These are phyloP conservation scores for Lophotis ruficrista DNA, from an alignment of 2,113 vertebrate species.

Conservation along the genomic window DNA sequence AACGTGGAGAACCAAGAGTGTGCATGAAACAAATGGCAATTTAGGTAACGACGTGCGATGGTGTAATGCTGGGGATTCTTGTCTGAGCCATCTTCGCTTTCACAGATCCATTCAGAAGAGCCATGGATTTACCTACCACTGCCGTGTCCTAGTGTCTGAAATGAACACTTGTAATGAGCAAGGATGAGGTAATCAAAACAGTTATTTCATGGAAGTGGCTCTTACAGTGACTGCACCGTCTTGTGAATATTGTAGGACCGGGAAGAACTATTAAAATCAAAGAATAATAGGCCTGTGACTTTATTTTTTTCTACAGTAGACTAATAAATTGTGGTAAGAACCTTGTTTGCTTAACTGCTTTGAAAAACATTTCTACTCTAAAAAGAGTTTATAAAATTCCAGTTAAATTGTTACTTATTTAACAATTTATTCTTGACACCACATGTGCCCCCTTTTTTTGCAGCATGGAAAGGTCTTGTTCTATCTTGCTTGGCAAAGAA, in stretches of 20 bases:
- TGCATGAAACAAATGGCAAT: not conserved
- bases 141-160: not conserved
- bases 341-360: not conserved
- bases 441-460: not conserved
- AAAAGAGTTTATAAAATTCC: not conserved
- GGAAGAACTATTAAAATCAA: not conserved
- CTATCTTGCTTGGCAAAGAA: not conserved
- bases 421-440: not conserved
- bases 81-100: not conserved
- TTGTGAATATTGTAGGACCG: not conserved
- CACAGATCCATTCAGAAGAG: not conserved
- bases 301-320: not conserved
- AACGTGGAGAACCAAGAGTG: not conserved
- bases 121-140: not conserved
- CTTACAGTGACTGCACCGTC: not conserved
- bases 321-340: not conserved
- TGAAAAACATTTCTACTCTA: not conserved
- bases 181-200: not conserved
- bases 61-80: not conserved
- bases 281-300: not conserved
- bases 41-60: not conserved
- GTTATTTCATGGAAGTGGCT: not conserved
- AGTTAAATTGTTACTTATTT: not conserved
- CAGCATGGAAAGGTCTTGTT: not conserved
- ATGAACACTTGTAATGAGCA: not conserved